phyloP scores from a whole-genome alignment of 2,113 vertebrate genomes.

The human (Homo sapiens) region GRCh38 chr4:42575501-42576000 shows the following conservation, averaged over 20 bases:
- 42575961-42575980: background rate
- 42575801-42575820: background rate
- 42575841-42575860: background rate
- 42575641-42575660: conserved; percentile 99
- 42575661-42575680: conserved; percentile 94
- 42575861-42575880: background rate
- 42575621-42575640: conserved; percentile 98
- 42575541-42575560: background rate
- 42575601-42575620: conserved; percentile 67
- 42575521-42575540: background rate
- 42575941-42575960: background rate
- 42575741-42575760: background rate
- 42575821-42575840: background rate
- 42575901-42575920: background rate
- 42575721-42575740: background rate
- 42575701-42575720: conserved; percentile 65
- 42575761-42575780: background rate
- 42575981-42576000: background rate
- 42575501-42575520: background rate
- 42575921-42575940: background rate
- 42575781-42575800: background rate
- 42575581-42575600: background rate
- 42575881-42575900: background rate
- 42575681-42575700: conserved; percentile 98
- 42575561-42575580: background rate